A percentile compares a stretch with the other conserved stretches of the same genome.
Conservation (phyloP, 1,140 invertebrate species). For the Drosophila trapezifrons region DNA sequence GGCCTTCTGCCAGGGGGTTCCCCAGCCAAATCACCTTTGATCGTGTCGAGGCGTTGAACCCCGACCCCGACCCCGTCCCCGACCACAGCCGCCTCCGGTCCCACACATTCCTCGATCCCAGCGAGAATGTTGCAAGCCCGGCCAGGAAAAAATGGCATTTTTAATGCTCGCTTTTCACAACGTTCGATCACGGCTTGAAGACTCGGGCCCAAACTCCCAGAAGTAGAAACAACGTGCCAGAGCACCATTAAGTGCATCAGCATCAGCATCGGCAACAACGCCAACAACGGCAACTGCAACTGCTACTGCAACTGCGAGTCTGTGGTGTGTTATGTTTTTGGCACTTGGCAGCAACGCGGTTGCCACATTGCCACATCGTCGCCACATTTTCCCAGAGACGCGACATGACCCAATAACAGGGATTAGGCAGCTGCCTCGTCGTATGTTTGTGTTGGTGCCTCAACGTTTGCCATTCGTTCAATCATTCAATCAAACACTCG, state of each 20-base stretch:
- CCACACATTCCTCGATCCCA: constrained; percentile 44
- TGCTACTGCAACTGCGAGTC: constrained; percentile 13
- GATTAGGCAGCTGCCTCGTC: constrained; percentile 66
- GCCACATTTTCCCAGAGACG: constrained; percentile 80
- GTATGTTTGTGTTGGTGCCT: constrained; percentile 39
- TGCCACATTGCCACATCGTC: constrained; percentile 74
- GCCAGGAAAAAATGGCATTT: constrained; percentile 49
- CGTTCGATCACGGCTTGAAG: constrained; percentile 68
- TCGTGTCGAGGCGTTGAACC: constrained; percentile 12
- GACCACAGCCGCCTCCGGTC: constrained; percentile 3
- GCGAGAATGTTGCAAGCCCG: constrained; percentile 62
- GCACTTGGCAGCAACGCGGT: constrained; percentile 70
- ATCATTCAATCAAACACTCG: constrained; percentile 76
- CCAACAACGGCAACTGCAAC: constrained; percentile 5
- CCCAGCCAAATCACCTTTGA: constrained; percentile 1
- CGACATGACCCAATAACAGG: constrained; percentile 78
- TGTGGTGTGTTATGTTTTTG: constrained; percentile 78
- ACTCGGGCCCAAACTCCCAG: constrained; percentile 19
- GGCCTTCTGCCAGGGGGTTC: constrained; percentile 37
- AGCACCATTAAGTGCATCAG: constrained; percentile 75
- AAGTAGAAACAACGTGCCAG: constrained; percentile 57
- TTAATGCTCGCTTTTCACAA: constrained; percentile 77
- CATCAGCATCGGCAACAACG: constrained; percentile 19
- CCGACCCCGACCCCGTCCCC: constrained; percentile 11
- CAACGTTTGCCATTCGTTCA: constrained; percentile 71